A percentile compares a stretch with the other conserved stretches of the same genome.
Evolutionary conservation across 2,888 invertebrate genomes (phyloP).

Genomic region (Hanleya hanleyi): DNA sequence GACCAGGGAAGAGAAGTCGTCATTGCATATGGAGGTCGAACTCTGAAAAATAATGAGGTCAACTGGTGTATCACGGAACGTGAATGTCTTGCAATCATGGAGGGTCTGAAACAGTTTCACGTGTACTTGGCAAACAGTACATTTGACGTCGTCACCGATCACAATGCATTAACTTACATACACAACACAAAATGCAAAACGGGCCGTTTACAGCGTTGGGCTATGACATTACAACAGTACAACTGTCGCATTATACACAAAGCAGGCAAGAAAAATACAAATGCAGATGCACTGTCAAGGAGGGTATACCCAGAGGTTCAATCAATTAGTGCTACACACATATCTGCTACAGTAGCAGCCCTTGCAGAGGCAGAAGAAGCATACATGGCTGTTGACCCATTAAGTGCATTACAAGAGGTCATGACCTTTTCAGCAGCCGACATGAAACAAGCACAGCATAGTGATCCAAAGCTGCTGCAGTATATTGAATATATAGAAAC

Average conservation of each 20-base stretch:
- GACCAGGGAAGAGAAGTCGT: constrained; percentile 8
- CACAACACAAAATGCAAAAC: constrained; percentile 9
- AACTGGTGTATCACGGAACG: constrained; percentile 16
- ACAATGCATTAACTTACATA: constrained; percentile 11
- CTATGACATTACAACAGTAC: constrained; percentile 18
- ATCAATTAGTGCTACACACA: no score
- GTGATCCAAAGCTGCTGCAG: not conserved
- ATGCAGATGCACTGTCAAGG: constrained; percentile 32
- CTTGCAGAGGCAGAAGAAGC: not conserved
- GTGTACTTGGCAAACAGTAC: constrained; percentile 9
- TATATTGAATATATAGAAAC: constrained; percentile 2
- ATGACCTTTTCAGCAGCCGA: not conserved
- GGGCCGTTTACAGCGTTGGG: constrained; percentile 5
- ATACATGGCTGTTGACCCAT: not conserved
- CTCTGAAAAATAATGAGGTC: constrained; percentile 11
- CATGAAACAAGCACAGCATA: not conserved
- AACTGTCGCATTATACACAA: constrained; percentile 1
- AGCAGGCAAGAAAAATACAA: not conserved
- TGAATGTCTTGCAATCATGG: constrained; percentile 22
- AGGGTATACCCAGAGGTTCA: constrained; percentile 19
- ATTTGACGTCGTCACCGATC: constrained; percentile 17
- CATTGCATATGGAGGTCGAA: constrained; percentile 22
- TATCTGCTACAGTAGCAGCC: not conserved
- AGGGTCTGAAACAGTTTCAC: constrained; percentile 20
- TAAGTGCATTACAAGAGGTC: not conserved